phyloP scores from a whole-genome alignment of 2,888 invertebrate genomes.

The Caenorhabditis japonica region DNA sequence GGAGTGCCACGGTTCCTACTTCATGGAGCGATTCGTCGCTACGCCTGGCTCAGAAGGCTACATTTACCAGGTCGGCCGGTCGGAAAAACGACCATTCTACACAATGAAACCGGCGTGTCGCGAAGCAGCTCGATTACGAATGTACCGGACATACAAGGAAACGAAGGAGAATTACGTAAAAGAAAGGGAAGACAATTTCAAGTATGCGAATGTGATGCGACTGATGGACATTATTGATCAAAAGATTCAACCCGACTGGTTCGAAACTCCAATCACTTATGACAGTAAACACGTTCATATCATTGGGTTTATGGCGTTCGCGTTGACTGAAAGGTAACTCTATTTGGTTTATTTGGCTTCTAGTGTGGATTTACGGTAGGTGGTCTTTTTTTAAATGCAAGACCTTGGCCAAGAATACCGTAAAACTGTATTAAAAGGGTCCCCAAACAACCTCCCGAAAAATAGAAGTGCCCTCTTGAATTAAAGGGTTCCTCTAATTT shows the following conservation, averaged over 20 bases:
- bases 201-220: background rate
- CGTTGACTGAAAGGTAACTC: constrained; percentile 2
- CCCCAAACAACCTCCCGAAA: no score
- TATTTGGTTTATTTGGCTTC: no score
- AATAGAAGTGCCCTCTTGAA: no score
- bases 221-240: background rate
- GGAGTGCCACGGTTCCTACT: background rate
- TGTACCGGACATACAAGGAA: background rate
- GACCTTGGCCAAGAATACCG: no score
- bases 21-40: constrained; percentile 17
- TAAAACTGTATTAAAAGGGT: no score
- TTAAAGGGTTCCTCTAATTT: no score
- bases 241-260: background rate
- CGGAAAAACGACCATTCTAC: constrained; percentile 12
- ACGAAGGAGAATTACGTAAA: background rate
- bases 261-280: background rate
- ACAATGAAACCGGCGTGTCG: constrained; percentile 6
- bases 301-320: constrained; percentile 5
- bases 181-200: background rate
- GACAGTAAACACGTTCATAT: constrained; percentile 3
- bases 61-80: background rate
- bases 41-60: background rate
- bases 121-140: background rate
- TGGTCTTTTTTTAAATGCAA: no score
- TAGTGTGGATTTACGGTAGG: no score